phyloP scores from a whole-genome alignment of 2,888 invertebrate genomes.

The Acleris holmiana region DNA sequence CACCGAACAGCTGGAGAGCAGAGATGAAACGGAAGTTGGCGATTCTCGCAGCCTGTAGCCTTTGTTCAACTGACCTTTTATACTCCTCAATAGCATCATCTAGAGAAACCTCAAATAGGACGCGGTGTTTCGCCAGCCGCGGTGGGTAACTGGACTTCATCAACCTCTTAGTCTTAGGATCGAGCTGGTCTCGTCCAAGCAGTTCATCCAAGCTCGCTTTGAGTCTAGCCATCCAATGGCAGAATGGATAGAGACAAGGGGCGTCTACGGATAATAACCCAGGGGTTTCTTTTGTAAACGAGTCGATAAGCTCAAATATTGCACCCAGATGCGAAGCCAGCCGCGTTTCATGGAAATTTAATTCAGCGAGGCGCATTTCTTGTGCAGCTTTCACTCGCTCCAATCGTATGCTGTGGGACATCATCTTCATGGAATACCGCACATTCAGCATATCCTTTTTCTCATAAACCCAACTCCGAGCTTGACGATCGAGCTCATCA shows the following conservation, averaged over 20 bases:
- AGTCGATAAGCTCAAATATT: slow-evolving; percentile 54
- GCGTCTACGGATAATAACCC: slow-evolving; percentile 55
- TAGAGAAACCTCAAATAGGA: slow-evolving; percentile 62
- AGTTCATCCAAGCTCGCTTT: slow-evolving; percentile 52
- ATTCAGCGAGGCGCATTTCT: slow-evolving; percentile 57
- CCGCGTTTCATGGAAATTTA: slow-evolving; percentile 61
- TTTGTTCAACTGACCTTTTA: slow-evolving; percentile 53
- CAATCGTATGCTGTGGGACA: slow-evolving; percentile 62
- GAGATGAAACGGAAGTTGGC: slow-evolving; percentile 65
- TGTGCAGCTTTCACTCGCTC: slow-evolving; percentile 63
- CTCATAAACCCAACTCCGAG: slow-evolving; percentile 64
- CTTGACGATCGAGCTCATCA: slow-evolving; percentile 59
- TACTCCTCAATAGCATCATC: slow-evolving; percentile 49
- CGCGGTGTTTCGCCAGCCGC: slow-evolving; percentile 59
- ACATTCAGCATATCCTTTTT: slow-evolving; percentile 55
- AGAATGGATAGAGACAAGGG: slow-evolving; percentile 62
- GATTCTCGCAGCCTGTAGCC: slow-evolving; percentile 67
- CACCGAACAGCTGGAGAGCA: slow-evolving; percentile 58
- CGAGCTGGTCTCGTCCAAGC: slow-evolving; percentile 45
- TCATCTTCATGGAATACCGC: slow-evolving; percentile 65
- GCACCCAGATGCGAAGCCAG: slow-evolving; percentile 66
- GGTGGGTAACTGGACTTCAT: slow-evolving; percentile 66
- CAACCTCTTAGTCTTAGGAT: slow-evolving; percentile 57
- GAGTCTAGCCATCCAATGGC: slow-evolving; percentile 55
- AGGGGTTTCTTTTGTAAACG: slow-evolving; percentile 54